Conservation (phyloP, 2,888 invertebrate genomes). For the Laothoe populi region DNA sequence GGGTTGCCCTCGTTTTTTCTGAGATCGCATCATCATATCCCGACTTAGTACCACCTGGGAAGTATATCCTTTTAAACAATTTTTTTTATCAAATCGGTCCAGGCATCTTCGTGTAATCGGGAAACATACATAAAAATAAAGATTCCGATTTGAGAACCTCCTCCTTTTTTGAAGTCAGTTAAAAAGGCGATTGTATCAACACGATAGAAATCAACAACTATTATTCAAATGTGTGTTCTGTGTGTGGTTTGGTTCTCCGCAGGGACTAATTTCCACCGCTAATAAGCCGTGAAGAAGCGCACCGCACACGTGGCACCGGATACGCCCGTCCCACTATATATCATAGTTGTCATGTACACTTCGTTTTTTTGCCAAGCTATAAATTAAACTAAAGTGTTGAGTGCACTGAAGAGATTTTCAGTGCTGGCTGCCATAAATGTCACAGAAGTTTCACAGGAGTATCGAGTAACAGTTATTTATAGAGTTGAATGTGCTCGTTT, state of each 20-base stretch:
- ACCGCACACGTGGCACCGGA: slow-evolving; percentile 66
- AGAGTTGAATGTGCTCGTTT: neutral
- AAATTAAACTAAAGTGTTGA: slow-evolving; percentile 40
- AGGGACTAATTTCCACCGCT: slow-evolving; percentile 69
- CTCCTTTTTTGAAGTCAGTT: too few species aligned
- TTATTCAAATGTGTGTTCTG: slow-evolving; percentile 49
- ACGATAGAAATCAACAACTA: slow-evolving; percentile 23
- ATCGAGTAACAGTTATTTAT: slow-evolving; percentile 9
- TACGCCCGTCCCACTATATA: slow-evolving; percentile 48
- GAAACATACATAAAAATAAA: too few species aligned
- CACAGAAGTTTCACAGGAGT: neutral
- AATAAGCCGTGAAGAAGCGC: slow-evolving; percentile 75
- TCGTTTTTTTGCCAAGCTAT: slow-evolving; percentile 48
- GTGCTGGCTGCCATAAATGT: slow-evolving; percentile 6
- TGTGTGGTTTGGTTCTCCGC: slow-evolving; percentile 49
- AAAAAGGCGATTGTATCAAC: neutral
- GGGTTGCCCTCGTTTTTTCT: too few species aligned
- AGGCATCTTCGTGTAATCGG: too few species aligned
- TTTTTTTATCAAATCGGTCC: too few species aligned
- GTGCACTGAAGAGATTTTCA: slow-evolving; percentile 28
- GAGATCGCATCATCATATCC: too few species aligned
- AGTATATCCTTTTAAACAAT: too few species aligned
- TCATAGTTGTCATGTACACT: slow-evolving; percentile 50
- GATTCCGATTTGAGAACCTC: too few species aligned
- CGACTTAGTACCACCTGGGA: too few species aligned